phyloP scores from a whole-genome alignment of 2,113 vertebrate genomes.

The Chloropsis hardwickii region DNA sequence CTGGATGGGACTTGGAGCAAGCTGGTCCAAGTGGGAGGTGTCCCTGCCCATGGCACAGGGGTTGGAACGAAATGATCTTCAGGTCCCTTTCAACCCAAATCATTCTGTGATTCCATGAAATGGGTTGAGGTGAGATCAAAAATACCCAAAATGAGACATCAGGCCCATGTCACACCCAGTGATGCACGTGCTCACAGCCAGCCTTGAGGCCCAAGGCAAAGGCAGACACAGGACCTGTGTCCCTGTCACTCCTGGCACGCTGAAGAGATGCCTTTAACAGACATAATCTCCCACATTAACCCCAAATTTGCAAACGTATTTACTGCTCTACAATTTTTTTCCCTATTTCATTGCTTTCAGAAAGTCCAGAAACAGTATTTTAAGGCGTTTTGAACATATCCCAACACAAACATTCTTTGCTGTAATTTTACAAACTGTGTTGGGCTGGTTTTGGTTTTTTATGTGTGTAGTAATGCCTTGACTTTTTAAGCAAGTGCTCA shows the following conservation, averaged over 20 bases:
- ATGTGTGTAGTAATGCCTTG: rapidly evolving
- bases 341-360: not conserved
- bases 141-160: not conserved
- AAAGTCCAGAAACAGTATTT: not conserved
- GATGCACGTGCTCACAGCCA: rapidly evolving
- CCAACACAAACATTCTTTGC: rapidly evolving
- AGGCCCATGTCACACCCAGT: not conserved
- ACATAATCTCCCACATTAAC: not conserved
- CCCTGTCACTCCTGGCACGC: not conserved
- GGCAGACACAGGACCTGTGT: not conserved
- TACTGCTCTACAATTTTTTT: rapidly evolving
- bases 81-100: not conserved
- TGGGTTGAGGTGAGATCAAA: not conserved
- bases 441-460: rapidly evolving
- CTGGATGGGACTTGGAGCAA: not conserved
- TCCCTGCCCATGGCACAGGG: not conserved
- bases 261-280: not conserved
- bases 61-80: rapidly evolving
- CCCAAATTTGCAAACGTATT: not conserved
- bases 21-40: not conserved
- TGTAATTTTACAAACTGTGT: not conserved
- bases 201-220: not conserved
- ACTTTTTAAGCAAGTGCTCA: rapidly evolving
- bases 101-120: not conserved
- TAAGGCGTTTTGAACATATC: not conserved